These are phyloP conservation scores for Raillietiella orientalis DNA, from an alignment of 2,888 invertebrate species.

Conservation along the genomic window DNA sequence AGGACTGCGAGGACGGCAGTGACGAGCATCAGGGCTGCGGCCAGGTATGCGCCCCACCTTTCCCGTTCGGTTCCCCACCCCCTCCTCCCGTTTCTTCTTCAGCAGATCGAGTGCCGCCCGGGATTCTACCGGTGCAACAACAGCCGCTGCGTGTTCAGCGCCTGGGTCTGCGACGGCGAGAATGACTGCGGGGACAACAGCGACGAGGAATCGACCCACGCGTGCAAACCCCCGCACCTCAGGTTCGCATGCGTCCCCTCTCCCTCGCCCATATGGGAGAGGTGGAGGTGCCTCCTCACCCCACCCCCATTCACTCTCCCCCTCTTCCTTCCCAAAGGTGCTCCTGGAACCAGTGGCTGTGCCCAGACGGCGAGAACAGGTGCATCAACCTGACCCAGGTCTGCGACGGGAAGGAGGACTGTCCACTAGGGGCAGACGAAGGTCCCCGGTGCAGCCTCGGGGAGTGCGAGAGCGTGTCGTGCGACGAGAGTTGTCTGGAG, in stretches of 20 bases:
- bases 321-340: constrained; percentile 15
- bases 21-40: constrained; percentile 64
- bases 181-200: constrained; percentile 74
- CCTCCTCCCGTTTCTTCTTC: neutral
- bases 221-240: constrained; percentile 41
- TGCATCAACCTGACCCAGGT: constrained; percentile 64
- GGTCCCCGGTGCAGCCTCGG: constrained; percentile 57
- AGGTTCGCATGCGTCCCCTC: constrained; percentile 10
- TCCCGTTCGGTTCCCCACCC: neutral
- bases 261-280: too few species aligned
- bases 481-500: constrained; percentile 51
- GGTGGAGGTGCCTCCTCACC: too few species aligned
- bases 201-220: constrained; percentile 53
- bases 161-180: constrained; percentile 71
- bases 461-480: constrained; percentile 43
- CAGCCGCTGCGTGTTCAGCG: constrained; percentile 58
- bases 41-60: constrained; percentile 9
- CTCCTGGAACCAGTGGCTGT: constrained; percentile 44
- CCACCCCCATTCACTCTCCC: too few species aligned
- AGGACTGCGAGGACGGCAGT: constrained; percentile 64
- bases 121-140: constrained; percentile 23
- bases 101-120: neutral
- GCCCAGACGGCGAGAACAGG: constrained; percentile 27
- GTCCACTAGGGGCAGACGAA: constrained; percentile 79
- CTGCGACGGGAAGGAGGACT: constrained; percentile 57